These are phyloP conservation scores for Coelinius sp. DNA, from an alignment of 2,888 invertebrate genomes.

Conservation along the genomic window DNA sequence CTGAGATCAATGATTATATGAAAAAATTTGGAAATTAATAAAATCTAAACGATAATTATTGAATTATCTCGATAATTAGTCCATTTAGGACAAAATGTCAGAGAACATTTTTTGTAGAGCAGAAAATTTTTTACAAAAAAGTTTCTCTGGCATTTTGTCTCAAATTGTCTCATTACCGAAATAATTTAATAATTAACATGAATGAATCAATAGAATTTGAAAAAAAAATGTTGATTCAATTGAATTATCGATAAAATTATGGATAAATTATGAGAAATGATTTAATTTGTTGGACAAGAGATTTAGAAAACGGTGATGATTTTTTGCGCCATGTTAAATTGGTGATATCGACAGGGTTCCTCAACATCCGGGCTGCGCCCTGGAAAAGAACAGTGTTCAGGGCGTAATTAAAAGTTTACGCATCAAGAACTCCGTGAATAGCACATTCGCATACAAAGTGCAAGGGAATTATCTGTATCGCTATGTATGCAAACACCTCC, in stretches of 20 bases:
- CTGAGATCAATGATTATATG: no score
- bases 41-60: no score
- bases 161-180: no score
- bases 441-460: conserved; percentile 19
- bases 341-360: conserved; percentile 30
- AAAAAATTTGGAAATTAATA: no score
- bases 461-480: conserved; percentile 28
- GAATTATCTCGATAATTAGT: no score
- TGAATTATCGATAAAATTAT: neutral
- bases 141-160: no score
- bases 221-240: no score
- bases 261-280: neutral
- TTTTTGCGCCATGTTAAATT: conserved; percentile 7
- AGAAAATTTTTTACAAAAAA: no score
- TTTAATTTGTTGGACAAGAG: neutral
- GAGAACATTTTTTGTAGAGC: no score
- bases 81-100: no score
- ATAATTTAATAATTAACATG: neutral
- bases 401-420: conserved; percentile 57
- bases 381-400: conserved; percentile 51
- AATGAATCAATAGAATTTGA: no score
- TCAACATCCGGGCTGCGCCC: conserved; percentile 40
- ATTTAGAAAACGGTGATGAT: neutral
- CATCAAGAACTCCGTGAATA: conserved; percentile 51
- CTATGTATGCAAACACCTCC: conserved; percentile 6